These are phyloP conservation scores for Azorinus chamasolen DNA, from an alignment of 2,888 invertebrate species.

Conservation along the genomic window DNA sequence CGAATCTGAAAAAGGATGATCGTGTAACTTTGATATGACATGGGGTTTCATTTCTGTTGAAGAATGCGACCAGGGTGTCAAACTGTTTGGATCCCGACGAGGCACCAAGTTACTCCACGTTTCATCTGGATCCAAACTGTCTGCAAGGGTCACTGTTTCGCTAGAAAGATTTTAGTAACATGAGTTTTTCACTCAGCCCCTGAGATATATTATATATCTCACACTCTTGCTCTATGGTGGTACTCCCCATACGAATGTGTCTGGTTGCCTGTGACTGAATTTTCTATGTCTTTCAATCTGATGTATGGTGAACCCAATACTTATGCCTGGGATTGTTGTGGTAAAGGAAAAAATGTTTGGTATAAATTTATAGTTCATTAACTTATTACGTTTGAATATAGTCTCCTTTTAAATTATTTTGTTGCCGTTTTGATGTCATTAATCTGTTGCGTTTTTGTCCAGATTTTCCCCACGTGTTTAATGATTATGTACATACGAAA, in stretches of 20 bases:
- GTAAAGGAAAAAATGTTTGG: slow-evolving; percentile 8
- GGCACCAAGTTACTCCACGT: no score
- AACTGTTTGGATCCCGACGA: no score
- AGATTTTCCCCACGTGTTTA: slow-evolving; percentile 45
- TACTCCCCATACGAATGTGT: not conserved
- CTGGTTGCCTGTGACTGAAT: not conserved
- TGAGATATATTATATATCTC: no score
- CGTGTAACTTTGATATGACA: not conserved
- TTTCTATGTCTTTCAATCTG: slow-evolving; percentile 18
- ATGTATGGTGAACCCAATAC: slow-evolving; percentile 5
- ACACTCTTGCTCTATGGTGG: not conserved
- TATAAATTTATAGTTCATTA: slow-evolving; percentile 24
- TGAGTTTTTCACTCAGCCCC: not conserved
- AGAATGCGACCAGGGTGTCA: not conserved
- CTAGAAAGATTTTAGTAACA: no score
- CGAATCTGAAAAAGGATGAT: not conserved
- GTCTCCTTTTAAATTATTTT: slow-evolving; percentile 57
- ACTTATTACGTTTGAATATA: slow-evolving; percentile 36
- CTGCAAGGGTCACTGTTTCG: no score
- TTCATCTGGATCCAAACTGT: no score
- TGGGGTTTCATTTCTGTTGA: not conserved
- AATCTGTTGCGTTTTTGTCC: slow-evolving; percentile 55
- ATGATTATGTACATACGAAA: slow-evolving; percentile 33
- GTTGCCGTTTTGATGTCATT: slow-evolving; percentile 67
- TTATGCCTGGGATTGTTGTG: slow-evolving; percentile 24